Percentiles rank a stretch among this genome's conserved stretches.
Evolutionary conservation across 2,888 invertebrate species (phyloP).

Genomic region (Petrolisthes cinctipes): DNA sequence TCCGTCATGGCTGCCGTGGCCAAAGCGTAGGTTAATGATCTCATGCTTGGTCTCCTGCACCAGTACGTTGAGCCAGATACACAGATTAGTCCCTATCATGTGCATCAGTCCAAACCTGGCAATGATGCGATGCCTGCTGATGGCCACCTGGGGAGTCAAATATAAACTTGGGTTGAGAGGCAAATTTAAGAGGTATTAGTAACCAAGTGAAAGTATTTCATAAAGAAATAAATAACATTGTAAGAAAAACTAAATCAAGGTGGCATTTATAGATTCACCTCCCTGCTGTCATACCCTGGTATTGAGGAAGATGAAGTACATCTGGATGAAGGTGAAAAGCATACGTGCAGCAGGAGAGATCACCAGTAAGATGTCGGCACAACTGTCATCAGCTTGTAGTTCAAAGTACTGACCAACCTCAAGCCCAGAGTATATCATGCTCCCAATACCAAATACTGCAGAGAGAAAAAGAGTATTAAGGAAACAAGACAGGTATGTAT

Average conservation of each 20-base stretch:
- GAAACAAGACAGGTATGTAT: background rate
- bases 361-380: conserved; percentile 90
- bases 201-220: background rate
- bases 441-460: conserved; percentile 93
- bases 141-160: conserved; percentile 81
- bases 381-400: conserved; percentile 87
- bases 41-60: conserved; percentile 96
- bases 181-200: background rate
- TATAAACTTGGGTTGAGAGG: background rate
- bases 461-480: background rate
- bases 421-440: conserved; percentile 95
- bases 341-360: conserved; percentile 91
- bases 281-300: conserved; percentile 80
- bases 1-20: conserved; percentile 43
- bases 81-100: conserved; percentile 97
- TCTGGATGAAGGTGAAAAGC: conserved; percentile 96
- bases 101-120: conserved; percentile 98
- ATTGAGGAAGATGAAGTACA: conserved; percentile 98
- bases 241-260: background rate
- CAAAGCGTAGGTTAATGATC: conserved; percentile 80
- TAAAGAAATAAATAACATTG: no score
- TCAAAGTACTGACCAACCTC: conserved; percentile 97
- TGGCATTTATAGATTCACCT: background rate
- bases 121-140: conserved; percentile 73
- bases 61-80: conserved; percentile 95